phyloP scores from a whole-genome alignment of 2,113 vertebrate species.

The Upupa epops region DNA sequence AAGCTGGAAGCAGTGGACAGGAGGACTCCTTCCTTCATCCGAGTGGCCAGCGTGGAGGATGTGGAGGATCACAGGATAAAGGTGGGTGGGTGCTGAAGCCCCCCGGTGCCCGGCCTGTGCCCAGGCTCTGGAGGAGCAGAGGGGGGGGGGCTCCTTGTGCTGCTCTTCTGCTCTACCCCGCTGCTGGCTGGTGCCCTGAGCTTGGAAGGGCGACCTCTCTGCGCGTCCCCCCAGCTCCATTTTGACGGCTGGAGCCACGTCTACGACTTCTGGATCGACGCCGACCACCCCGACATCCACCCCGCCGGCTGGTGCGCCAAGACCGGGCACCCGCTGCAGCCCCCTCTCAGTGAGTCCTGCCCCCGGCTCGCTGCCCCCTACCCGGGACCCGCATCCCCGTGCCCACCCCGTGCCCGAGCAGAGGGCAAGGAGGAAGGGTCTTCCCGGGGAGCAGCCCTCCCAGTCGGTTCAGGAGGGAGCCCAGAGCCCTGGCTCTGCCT shows the following conservation, averaged over 20 bases:
- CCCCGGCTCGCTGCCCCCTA: neutral
- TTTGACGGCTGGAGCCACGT: conserved; percentile 95
- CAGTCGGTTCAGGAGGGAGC: neutral
- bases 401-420: neutral
- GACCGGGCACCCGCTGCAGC: conserved; percentile 89
- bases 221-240: conserved; percentile 81
- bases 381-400: neutral
- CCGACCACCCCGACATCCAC: conserved; percentile 93
- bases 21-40: conserved; percentile 89
- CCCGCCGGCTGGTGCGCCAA: conserved; percentile 94
- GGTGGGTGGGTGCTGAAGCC: conserved; percentile 81
- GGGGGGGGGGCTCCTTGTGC: neutral
- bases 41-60: conserved; percentile 91
- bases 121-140: neutral
- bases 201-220: neutral
- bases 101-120: neutral
- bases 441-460: neutral
- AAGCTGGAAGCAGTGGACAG: conserved; percentile 95
- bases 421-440: neutral
- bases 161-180: neutral
- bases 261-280: conserved; percentile 97
- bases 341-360: conserved; percentile 81
- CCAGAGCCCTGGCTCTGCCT: neutral
- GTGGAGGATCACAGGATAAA: conserved; percentile 95
- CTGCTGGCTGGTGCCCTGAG: neutral